Conservation (phyloP, 2,888 invertebrate genomes). For the Calliopum simillimum region DNA sequence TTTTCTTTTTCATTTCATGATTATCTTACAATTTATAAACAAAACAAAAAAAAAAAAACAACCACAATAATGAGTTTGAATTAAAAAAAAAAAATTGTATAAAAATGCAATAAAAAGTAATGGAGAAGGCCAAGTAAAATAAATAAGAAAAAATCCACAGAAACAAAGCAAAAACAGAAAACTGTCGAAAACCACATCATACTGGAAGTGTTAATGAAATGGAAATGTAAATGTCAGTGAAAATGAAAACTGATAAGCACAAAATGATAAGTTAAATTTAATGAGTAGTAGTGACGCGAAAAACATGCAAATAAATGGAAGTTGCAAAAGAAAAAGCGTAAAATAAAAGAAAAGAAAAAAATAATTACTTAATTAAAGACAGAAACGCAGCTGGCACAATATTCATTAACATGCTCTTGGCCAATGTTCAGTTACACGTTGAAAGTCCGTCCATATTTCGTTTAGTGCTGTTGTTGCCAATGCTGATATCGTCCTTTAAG, state of each 20-base stretch:
- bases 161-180: neutral
- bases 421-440: too few relatives aligned
- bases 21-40: too few relatives aligned
- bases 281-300: slow-evolving; percentile 7
- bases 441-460: too few relatives aligned
- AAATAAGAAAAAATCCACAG: neutral
- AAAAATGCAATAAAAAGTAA: neutral
- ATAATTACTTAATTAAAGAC: slow-evolving; percentile 61
- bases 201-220: slow-evolving; percentile 21
- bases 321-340: neutral
- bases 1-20: too few relatives aligned
- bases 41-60: too few relatives aligned
- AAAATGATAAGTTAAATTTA: slow-evolving; percentile 9
- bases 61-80: too few relatives aligned
- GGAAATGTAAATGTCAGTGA: slow-evolving; percentile 1
- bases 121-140: neutral
- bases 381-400: slow-evolving; percentile 43
- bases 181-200: neutral
- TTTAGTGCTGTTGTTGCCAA: too few relatives aligned
- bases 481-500: neutral
- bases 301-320: slow-evolving; percentile 23
- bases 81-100: neutral
- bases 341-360: slow-evolving; percentile 41
- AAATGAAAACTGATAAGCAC: slow-evolving; percentile 13
- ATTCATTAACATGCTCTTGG: neutral